These are phyloP conservation scores for Periplaneta americana DNA, from an alignment of 1,140 invertebrate species.

Conservation along the genomic window DNA sequence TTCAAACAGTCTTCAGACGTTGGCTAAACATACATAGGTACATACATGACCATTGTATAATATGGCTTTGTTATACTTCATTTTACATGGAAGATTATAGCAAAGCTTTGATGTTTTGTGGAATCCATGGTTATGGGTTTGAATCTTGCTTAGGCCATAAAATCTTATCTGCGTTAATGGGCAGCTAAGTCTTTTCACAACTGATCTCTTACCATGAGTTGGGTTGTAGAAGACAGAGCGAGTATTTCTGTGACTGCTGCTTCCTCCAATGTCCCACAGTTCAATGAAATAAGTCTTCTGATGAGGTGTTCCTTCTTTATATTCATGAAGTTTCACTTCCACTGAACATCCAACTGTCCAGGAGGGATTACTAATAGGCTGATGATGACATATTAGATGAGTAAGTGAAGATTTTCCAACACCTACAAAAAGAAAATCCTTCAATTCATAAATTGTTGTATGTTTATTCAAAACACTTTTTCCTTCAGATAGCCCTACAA, in stretches of 20 bases:
- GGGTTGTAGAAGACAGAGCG: constrained; percentile 89
- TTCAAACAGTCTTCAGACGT: too few species aligned
- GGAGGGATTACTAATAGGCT: constrained; percentile 74
- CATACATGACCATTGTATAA: too few species aligned
- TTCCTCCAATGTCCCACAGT: constrained; percentile 94
- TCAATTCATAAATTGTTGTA: background rate
- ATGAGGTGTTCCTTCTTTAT: constrained; percentile 86
- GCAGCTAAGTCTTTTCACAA: too few species aligned
- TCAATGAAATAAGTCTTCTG: constrained; percentile 93
- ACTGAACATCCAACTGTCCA: constrained; percentile 95
- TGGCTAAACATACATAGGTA: too few species aligned
- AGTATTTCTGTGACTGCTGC: constrained; percentile 84
- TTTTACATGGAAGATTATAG: too few species aligned
- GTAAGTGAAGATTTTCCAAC: constrained; percentile 94
- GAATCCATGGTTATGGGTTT: too few species aligned
- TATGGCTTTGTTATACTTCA: too few species aligned
- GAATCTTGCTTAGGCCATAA: too few species aligned
- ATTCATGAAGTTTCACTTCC: constrained; percentile 94
- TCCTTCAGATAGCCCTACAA: background rate
- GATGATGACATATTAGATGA: constrained; percentile 84
- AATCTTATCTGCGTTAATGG: too few species aligned
- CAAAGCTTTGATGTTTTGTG: too few species aligned
- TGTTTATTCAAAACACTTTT: background rate
- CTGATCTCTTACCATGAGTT: constrained; percentile 79
- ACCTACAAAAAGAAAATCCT: constrained; percentile 50